Conservation (phyloP, 2,888 invertebrate genomes). For the Netelia inedita region DNA sequence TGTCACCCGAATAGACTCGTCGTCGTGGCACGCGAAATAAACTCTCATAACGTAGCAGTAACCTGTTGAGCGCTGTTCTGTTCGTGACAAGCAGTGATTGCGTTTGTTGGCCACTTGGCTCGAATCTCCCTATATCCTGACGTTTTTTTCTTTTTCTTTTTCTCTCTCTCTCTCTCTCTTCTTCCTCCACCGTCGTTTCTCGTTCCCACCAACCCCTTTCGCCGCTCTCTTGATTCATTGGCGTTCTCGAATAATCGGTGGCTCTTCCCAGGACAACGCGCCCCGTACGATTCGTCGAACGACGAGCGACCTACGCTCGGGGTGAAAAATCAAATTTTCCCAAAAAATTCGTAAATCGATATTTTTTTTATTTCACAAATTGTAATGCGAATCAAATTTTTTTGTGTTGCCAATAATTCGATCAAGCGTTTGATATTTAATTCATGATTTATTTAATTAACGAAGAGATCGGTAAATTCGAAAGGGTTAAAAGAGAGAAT, state of each 20-base stretch:
- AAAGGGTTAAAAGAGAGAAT: too few species aligned
- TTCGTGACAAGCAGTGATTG: conserved; percentile 84
- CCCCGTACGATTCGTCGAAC: neutral
- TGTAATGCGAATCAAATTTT: too few species aligned
- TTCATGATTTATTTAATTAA: too few species aligned
- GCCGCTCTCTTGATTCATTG: conserved; percentile 61
- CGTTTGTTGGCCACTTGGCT: conserved; percentile 80
- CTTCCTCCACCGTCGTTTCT: neutral
- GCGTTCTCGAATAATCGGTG: conserved; percentile 41
- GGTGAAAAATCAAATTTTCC: neutral
- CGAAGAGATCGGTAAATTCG: too few species aligned
- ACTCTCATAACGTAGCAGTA: conserved; percentile 82
- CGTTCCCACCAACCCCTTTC: conserved; percentile 16
- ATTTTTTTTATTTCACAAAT: neutral
- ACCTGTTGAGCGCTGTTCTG: conserved; percentile 83
- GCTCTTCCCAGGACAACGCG: neutral
- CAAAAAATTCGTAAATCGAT: neutral
- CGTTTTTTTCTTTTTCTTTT: conserved; percentile 47
- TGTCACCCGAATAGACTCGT: conserved; percentile 73
- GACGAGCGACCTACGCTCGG: neutral
- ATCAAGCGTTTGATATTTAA: too few species aligned
- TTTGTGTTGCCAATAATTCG: too few species aligned
- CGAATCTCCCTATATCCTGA: conserved; percentile 64
- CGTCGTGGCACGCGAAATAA: conserved; percentile 80
- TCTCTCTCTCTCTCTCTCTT: conserved; percentile 71